phyloP scores from a whole-genome alignment of 2,113 vertebrate genomes.

The Climacteris rufus region DNA sequence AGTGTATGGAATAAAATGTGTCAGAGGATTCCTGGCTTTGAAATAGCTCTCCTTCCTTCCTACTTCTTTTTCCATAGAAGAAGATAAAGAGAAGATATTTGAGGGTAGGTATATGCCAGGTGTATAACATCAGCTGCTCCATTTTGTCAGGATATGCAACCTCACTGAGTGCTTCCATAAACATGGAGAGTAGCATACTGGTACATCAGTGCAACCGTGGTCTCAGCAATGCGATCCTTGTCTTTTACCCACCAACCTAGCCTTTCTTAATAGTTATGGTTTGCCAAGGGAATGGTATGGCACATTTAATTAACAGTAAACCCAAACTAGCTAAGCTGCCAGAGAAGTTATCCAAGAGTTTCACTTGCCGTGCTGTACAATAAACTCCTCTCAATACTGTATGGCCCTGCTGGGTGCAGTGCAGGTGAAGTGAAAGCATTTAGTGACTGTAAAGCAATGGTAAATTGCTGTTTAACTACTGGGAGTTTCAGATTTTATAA shows the following conservation, averaged over 20 bases:
- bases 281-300: neutral
- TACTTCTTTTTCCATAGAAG: too few relatives aligned
- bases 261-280: neutral
- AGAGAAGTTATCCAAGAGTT: neutral
- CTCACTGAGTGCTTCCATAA: neutral
- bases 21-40: neutral
- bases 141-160: neutral
- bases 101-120: neutral
- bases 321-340: neutral
- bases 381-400: neutral
- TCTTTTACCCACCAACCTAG: neutral
- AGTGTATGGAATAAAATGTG: neutral
- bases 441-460: neutral
- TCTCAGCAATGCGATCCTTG: neutral
- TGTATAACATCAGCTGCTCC: neutral
- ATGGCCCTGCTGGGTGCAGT: neutral
- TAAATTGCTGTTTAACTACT: neutral
- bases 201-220: neutral
- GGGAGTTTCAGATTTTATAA: neutral
- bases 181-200: neutral
- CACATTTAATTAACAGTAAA: neutral
- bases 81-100: neutral
- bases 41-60: neutral
- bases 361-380: neutral
- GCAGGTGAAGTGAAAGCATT: neutral